Evolutionary conservation across 1,140 invertebrate genomes (phyloP).

Genomic region (Drosophila elegans): DNA sequence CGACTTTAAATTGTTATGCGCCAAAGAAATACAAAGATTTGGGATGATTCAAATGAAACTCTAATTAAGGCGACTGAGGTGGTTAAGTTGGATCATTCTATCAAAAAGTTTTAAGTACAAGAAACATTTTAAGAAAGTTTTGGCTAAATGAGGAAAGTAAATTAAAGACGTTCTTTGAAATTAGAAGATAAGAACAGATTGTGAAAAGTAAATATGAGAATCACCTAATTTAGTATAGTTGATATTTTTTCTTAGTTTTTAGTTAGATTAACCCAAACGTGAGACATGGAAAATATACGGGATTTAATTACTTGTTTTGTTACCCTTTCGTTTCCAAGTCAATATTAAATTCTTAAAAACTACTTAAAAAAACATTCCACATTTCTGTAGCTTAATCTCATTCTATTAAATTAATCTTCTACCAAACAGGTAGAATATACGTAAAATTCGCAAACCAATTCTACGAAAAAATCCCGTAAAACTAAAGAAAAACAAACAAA

Average conservation of each 20-base stretch:
- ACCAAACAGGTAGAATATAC: conserved; percentile 18
- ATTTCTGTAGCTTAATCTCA: too few species aligned
- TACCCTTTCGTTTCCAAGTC: too few species aligned
- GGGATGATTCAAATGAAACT: conserved; percentile 31
- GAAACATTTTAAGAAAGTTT: conserved; percentile 1
- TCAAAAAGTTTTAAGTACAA: background rate
- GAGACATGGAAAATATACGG: too few species aligned
- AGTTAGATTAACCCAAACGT: too few species aligned
- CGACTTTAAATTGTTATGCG: conserved; percentile 53
- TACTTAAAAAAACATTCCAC: background rate
- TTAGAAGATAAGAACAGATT: background rate
- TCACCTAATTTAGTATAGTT: background rate
- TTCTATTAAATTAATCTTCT: background rate
- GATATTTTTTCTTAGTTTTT: background rate
- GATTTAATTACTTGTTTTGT: too few species aligned
- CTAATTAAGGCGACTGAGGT: conserved; percentile 1
- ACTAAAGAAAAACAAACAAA: conserved; percentile 5
- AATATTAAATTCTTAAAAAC: background rate
- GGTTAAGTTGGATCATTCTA: background rate
- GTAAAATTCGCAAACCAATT: conserved; percentile 11
- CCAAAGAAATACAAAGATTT: conserved; percentile 4
- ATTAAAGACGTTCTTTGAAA: background rate
- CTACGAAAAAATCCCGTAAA: conserved; percentile 17
- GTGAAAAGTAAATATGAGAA: background rate
- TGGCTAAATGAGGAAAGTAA: background rate